phyloP scores from a whole-genome alignment of 2,888 invertebrate species.

The Ceriagrion tenellum region DNA sequence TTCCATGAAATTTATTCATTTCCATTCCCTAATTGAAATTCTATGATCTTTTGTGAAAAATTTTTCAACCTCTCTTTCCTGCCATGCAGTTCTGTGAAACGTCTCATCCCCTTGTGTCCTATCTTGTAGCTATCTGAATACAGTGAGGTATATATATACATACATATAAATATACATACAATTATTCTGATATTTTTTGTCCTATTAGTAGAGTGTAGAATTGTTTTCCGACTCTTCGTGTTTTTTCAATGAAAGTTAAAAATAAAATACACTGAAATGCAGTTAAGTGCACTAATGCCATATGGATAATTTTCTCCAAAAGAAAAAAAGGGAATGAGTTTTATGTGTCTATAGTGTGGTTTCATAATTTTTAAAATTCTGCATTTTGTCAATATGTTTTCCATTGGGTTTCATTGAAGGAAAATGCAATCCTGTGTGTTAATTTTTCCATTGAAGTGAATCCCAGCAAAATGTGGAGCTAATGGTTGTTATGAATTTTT shows the following conservation, averaged over 20 bases:
- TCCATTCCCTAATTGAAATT: background rate
- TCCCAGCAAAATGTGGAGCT: conserved; percentile 2
- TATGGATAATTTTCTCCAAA: conserved; percentile 8
- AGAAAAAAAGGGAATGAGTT: conserved; percentile 42
- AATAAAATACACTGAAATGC: conserved; percentile 62
- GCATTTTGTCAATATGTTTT: conserved; percentile 4
- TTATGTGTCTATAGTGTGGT: background rate
- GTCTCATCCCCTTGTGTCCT: conserved; percentile 63
- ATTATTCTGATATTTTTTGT: conserved; percentile 71
- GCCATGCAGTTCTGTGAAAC: background rate
- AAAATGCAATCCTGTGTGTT: background rate
- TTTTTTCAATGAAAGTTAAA: conserved; percentile 69
- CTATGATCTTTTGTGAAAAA: background rate
- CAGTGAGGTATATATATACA: conserved; percentile 69
- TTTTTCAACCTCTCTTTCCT: background rate
- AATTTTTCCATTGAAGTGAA: background rate
- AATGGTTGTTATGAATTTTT: conserved; percentile 33
- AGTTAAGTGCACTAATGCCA: conserved; percentile 42
- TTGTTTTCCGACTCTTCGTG: conserved; percentile 73
- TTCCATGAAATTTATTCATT: background rate
- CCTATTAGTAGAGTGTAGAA: conserved; percentile 75
- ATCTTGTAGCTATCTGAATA: conserved; percentile 70
- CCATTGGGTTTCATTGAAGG: background rate
- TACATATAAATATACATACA: conserved; percentile 68
- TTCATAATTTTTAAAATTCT: background rate